Base-by-base conservation (phyloP, 2,113 vertebrate species). In the Picathartes gymnocephalus region DNA sequence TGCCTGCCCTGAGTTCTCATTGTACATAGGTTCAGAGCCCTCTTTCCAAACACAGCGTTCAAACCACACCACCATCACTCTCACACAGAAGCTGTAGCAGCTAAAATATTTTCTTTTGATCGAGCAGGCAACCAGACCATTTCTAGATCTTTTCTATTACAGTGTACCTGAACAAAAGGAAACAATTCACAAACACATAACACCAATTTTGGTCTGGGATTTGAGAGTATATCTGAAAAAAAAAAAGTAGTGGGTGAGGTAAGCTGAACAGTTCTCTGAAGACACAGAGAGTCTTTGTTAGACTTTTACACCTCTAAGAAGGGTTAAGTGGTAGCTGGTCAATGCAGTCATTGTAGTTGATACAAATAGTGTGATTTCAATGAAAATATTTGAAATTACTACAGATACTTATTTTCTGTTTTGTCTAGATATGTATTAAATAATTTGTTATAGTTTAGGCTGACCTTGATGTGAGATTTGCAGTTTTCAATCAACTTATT, bases 291-390 rank as follows among this genome's bases (percentile, higher is more conserved):
- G 61, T 64, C 81, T 80, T 85, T 90, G 40, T 82, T 68, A 73
- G 54, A 61, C 14, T 68, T 84, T 79, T 48, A 35, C 57, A 90
- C 48, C 48, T 93, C 24, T 71, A 35, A 17, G 18, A 87, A 62
- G n/a, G 18, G 24, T 84, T 92, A 81, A 80, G 31, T 69, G 22
- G 31, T 50, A 68, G 40, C 37, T 47, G 22, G 45, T 83, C 93
- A 96, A 66, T 89, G 77, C 64, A 91, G 64, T 39, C 40, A 58
- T 30, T 82, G 57, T 86, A 35, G 56, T 71, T 74, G 30, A 77
- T 31, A 68, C 13, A 81, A 37, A 53, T 3, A 39, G 27, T 35
- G 48, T 11, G 12, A 78, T 62, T 87, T 84, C 14, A 81, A 24
- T 44, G 30, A 78, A 89, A 86, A 37, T 33, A 60, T 44, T 89